Evolutionary conservation across 1,140 invertebrate genomes (phyloP).

Genomic region (Pentalonia nigronervosa): DNA sequence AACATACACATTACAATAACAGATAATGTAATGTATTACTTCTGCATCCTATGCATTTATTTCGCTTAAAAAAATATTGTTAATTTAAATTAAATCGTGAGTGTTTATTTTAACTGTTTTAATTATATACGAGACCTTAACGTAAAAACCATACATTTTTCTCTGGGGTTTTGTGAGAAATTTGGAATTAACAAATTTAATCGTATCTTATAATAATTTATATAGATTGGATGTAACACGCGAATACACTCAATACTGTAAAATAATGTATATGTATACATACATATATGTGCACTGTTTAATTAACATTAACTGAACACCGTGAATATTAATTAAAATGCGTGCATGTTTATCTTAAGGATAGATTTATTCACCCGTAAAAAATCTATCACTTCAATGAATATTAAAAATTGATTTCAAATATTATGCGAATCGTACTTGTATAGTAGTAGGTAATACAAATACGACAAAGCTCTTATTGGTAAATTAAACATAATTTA

Average conservation of each 20-base stretch:
- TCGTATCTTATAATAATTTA: background rate
- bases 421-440: background rate
- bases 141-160: background rate
- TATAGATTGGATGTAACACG: background rate
- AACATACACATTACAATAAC: background rate
- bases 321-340: slow-evolving; percentile 30
- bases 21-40: background rate
- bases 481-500: background rate
- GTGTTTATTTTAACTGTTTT: background rate
- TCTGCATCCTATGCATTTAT: background rate
- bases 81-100: background rate
- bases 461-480: background rate
- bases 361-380: background rate
- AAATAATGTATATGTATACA: background rate
- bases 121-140: background rate
- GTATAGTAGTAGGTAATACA: background rate
- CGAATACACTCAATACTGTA: background rate
- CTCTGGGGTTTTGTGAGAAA: background rate
- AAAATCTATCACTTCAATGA: background rate
- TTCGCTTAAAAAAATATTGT: background rate
- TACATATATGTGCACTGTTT: background rate
- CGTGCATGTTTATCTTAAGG: background rate
- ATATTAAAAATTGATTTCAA: background rate
- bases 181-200: slow-evolving; percentile 1
- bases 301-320: slow-evolving; percentile 20